A percentile compares a stretch with the other conserved stretches of the same genome.
These are phyloP conservation scores for Xestia xanthographa DNA, from an alignment of 2,888 invertebrate species.

Conservation along the genomic window DNA sequence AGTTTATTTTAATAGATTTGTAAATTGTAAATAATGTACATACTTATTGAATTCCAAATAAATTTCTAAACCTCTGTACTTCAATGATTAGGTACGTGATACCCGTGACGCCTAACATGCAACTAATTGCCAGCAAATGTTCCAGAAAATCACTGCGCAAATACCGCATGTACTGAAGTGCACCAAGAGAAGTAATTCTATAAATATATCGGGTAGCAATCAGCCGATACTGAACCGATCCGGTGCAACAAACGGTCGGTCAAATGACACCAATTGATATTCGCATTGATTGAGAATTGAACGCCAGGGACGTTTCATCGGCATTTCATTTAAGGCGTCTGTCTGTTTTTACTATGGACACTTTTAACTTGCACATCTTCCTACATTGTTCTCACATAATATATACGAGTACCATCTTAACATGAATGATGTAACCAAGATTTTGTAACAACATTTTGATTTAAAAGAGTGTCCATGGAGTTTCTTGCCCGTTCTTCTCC, in stretches of 20 bases:
- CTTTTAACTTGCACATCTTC: too few relatives aligned
- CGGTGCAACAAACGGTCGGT: conserved; percentile 49
- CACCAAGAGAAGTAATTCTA: conserved; percentile 54
- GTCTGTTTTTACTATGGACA: too few relatives aligned
- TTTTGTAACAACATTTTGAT: too few relatives aligned
- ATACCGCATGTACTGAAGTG: conserved; percentile 7
- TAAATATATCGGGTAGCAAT: conserved; percentile 59
- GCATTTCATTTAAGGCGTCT: conserved; percentile 37
- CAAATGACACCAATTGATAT: conserved; percentile 65
- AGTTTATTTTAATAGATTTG: too few relatives aligned
- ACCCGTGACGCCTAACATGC: neutral
- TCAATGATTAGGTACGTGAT: neutral
- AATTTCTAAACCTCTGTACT: too few relatives aligned
- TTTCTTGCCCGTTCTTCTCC: too few relatives aligned
- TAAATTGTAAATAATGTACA: too few relatives aligned
- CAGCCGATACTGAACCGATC: conserved; percentile 54
- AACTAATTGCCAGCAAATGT: neutral
- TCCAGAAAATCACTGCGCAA: conserved; percentile 6
- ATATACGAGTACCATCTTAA: too few relatives aligned
- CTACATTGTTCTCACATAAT: too few relatives aligned
- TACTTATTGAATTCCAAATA: too few relatives aligned
- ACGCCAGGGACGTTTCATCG: conserved; percentile 48
- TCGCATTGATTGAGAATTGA: conserved; percentile 53
- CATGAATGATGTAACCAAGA: too few relatives aligned
- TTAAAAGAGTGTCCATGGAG: too few relatives aligned